These are phyloP conservation scores for Caretta caretta DNA, from an alignment of 2,113 vertebrate genomes.

Conservation along the genomic window DNA sequence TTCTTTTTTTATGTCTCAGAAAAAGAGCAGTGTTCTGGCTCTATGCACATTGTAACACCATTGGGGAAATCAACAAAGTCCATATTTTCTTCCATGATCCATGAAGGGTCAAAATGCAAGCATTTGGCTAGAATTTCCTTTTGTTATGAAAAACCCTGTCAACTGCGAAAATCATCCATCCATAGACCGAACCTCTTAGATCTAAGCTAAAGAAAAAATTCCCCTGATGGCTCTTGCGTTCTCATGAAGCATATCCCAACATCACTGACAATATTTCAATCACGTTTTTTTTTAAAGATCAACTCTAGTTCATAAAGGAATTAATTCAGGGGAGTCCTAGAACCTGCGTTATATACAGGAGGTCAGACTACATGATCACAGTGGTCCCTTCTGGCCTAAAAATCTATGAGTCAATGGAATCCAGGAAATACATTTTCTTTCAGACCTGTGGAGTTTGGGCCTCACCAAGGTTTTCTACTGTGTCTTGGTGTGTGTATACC, in stretches of 20 bases:
- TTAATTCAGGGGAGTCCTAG: not conserved
- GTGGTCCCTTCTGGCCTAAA: not conserved
- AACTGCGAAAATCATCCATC: not conserved
- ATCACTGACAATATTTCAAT: not conserved
- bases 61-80: not conserved
- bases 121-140: not conserved
- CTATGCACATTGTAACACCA: not conserved
- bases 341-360: not conserved
- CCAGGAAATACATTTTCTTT: not conserved
- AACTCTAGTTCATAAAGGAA: not conserved
- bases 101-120: not conserved
- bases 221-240: not conserved
- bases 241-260: not conserved
- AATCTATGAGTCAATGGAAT: not conserved
- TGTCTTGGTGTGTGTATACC: not conserved
- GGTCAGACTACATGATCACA: not conserved
- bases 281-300: not conserved
- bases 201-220: rapidly evolving
- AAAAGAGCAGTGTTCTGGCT: not conserved
- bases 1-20: not conserved
- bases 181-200: not conserved
- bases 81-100: not conserved
- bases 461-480: not conserved
- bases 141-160: not conserved
- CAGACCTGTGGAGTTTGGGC: not conserved